Percentiles rank a stretch among this genome's conserved stretches.
Conservation (phyloP, 1,140 invertebrate species). For the Argopecten irradians region DNA sequence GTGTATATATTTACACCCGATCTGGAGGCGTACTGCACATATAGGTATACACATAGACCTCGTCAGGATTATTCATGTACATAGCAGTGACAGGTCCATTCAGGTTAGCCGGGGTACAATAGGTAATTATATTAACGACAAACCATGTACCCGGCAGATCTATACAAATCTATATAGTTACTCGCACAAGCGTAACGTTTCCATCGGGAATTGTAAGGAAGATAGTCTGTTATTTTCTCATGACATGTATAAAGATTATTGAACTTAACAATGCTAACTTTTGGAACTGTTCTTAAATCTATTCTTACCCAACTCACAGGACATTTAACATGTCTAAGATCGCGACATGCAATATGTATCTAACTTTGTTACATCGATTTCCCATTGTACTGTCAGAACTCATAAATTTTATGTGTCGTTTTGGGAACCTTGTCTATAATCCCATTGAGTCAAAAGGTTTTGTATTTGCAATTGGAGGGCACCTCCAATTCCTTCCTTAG, state of each 20-base stretch:
- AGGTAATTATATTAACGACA: slow-evolving; percentile 18
- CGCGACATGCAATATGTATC: not conserved
- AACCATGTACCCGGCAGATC: not conserved
- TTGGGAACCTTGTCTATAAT: not conserved
- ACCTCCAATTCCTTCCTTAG: not conserved
- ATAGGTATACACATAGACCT: not conserved
- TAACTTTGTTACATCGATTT: not conserved
- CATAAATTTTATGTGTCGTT: not conserved
- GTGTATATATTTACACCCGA: no score
- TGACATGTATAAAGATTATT: not conserved
- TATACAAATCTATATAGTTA: slow-evolving; percentile 17
- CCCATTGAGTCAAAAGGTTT: not conserved
- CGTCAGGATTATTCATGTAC: not conserved
- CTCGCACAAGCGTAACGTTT: not conserved
- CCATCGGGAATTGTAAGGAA: not conserved
- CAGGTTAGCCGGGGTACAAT: not conserved
- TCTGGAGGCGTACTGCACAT: no score
- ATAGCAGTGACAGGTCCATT: not conserved
- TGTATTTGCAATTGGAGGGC: not conserved
- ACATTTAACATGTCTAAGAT: not conserved
- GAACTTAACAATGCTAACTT: not conserved
- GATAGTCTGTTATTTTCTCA: not conserved
- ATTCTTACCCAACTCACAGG: not conserved
- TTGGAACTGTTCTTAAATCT: not conserved
- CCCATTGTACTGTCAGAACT: not conserved